Evolutionary conservation across 2,888 invertebrate genomes (phyloP), one percentile per base, ranked within the genome.

Genomic region (Lasioglossum calceatum): DNA sequence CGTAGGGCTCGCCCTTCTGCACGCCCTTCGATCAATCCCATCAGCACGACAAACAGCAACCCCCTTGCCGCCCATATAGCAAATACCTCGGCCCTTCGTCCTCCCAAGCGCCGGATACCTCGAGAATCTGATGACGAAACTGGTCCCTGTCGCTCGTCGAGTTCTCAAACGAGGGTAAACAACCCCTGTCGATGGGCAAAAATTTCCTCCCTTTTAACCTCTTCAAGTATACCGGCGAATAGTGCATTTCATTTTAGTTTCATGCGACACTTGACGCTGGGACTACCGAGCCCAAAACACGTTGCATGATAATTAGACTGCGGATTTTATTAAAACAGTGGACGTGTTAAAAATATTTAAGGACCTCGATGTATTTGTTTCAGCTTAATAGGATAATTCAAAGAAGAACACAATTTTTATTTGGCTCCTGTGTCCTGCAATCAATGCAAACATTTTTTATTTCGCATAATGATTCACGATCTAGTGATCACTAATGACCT

Each of bases 1-100:
- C 36, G 23, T 16, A 12, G 47, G n/a, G 10, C 12, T n/a, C 64
- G 10, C 81, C 80, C 73, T 61, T 67, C 64, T 67, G 44, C 54
- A 36, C 39, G 58, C 47, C 81, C 73, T 77, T 73, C 61, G 64
- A 83, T 77, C 84, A 83, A 83, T 84, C 77, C 84, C 84, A 77
- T 73, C 73, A 82, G 19, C 84, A 64, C 47, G 72, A 76, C 76
- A 82, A 84, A 84, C 42, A 82, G 16, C 47, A 8, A 58, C 74
- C 81, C 81, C 32, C 75, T 44, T 8, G 32, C 2, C 23, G 16
- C 27, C 19, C 70, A 19, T 54, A 23, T 23, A 54, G 44, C 58
- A 76, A 83, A 82, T 71, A 83, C 58, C 61, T 82, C 73, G 73
- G 64, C 72, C 82, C 82, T 79, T 79, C 71, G 42, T 16, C 16